Base-by-base conservation (phyloP, 2,888 invertebrate species). In the Ophioninae sp. region DNA sequence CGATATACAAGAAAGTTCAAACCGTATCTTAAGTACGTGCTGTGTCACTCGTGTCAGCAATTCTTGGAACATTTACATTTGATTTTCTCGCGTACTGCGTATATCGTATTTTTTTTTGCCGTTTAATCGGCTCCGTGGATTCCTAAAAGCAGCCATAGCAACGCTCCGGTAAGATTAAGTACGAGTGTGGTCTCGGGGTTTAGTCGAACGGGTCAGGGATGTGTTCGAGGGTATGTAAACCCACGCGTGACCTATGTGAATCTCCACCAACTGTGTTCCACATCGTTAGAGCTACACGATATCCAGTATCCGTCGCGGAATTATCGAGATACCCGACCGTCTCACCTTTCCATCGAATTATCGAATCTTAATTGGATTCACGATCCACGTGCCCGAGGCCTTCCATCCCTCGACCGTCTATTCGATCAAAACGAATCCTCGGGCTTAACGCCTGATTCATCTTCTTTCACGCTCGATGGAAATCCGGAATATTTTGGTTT, bases 151-250 rank as follows among this genome's bases (percentile, higher is more conserved):
- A 90, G 83, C 90, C 91, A 73, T 90, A 90, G 86, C 86, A 88
- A 85, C 87, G 87, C 86, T 2, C 37, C 39, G 44, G 81, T 64
- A 71, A 86, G 88, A 90, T 90, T 90, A 90, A 85, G 85, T 85
- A 86, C 82, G 86, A 85, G 77, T 85, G 85, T 83, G 88, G 86
- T 90, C 89, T 87, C 87, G 84, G 86, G 86, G 87, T 89, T 89
- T 87, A 86, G 67, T 75, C 59, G 41, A 20, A 73, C n/a, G 84
- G 86, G 87, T 88, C 86, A 85, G 82, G 87, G 86, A 86, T 88
- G 51, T 39, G 78, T 73, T 65, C 72, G 78, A 83, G 84, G 61
- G 65, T 51, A 51, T 85, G 75, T 78, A 86, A 85, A 86, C 79
- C 78, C 76, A 13, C 59, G 63, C 6, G 13, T 20, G 68, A 39